Evolutionary conservation across 2,113 vertebrate species (phyloP).

Genomic region (Phyllostomus discolor): DNA sequence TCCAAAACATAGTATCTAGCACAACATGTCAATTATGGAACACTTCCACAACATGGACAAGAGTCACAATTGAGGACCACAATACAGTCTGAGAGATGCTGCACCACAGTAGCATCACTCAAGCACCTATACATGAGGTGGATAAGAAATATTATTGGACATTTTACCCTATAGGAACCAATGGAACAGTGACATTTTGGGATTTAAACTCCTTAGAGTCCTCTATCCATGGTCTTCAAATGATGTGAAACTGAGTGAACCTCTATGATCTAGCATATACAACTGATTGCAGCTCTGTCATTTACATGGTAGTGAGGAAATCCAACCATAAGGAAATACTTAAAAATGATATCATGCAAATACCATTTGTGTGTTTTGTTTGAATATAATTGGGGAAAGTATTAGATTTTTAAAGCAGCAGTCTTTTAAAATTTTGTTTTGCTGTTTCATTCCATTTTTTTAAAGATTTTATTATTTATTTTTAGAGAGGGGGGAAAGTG

Average conservation of each 20-base stretch:
- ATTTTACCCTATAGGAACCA: constrained; percentile 93
- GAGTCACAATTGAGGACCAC: constrained; percentile 89
- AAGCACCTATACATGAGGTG: constrained; percentile 94
- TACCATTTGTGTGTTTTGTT: constrained; percentile 59
- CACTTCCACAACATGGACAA: constrained; percentile 93
- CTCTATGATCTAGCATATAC: constrained; percentile 71
- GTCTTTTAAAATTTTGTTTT: neutral
- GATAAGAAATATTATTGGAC: constrained; percentile 92
- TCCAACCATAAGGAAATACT: constrained; percentile 73
- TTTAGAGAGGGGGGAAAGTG: no score
- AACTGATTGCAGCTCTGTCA: constrained; percentile 28
- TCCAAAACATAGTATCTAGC: constrained; percentile 93
- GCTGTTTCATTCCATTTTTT: neutral
- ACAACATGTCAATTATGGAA: constrained; percentile 90
- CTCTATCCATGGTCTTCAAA: constrained; percentile 90
- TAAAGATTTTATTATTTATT: no score
- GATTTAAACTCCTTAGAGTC: constrained; percentile 94
- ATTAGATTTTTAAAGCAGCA: no score
- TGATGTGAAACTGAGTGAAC: constrained; percentile 85
- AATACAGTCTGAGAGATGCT: constrained; percentile 91
- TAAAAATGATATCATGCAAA: constrained; percentile 66
- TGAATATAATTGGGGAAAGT: no score
- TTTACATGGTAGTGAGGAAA: constrained; percentile 71
- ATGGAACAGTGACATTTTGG: constrained; percentile 94
- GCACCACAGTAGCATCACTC: constrained; percentile 95